These are phyloP conservation scores for Melipona quadrifasciata DNA, from an alignment of 1,140 invertebrate species.

Conservation along the genomic window DNA sequence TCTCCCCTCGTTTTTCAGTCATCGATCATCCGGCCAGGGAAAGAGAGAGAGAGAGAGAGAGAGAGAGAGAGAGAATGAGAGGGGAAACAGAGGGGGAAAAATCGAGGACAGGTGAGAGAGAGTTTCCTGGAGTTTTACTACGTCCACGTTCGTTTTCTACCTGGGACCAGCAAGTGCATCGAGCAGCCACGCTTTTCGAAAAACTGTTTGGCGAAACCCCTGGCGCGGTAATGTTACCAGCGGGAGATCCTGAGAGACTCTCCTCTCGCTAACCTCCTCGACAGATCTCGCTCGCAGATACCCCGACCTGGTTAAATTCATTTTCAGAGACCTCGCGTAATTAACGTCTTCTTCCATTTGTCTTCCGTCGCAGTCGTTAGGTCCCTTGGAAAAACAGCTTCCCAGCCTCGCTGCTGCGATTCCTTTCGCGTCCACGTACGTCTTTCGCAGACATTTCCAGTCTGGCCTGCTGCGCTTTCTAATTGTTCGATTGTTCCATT, in stretches of 20 bases:
- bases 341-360: conserved; percentile 62
- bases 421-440: not conserved
- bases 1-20: conserved; percentile 59
- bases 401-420: conserved; percentile 32
- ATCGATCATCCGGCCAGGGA: conserved; percentile 57
- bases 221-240: conserved; percentile 33
- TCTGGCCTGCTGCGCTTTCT: not conserved
- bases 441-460: not conserved
- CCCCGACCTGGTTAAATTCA: conserved; percentile 46
- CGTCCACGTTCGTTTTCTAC: conserved; percentile 45
- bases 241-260: conserved; percentile 25
- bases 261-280: conserved; percentile 42
- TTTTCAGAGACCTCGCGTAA: conserved; percentile 56
- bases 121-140: conserved; percentile 18
- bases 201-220: conserved; percentile 55
- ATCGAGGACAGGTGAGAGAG: conserved; percentile 57
- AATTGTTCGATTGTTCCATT: not conserved
- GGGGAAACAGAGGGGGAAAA: conserved; percentile 1
- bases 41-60: not conserved
- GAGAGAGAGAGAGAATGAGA: not conserved
- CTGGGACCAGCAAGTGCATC: conserved; percentile 58
- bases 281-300: conserved; percentile 59
- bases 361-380: conserved; percentile 36
- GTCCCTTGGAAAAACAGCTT: conserved; percentile 35
- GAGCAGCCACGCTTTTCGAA: conserved; percentile 33